A percentile compares a stretch with the other conserved stretches of the same genome.
Evolutionary conservation across 2,113 vertebrate species (phyloP).

Genomic region (Trochalopteron elliotii): DNA sequence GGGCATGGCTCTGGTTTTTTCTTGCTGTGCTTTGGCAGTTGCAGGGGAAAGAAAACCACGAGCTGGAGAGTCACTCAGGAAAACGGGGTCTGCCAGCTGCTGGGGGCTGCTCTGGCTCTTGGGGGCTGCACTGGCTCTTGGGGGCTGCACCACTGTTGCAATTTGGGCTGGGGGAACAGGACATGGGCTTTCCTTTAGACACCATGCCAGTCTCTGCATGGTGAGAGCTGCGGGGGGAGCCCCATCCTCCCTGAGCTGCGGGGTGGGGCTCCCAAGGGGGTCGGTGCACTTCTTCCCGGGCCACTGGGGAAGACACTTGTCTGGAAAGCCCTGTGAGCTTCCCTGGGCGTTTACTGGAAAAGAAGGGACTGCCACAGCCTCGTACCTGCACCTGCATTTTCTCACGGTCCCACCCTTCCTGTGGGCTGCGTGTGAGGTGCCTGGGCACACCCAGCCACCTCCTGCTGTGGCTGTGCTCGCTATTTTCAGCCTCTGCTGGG

Average conservation of each 20-base stretch:
- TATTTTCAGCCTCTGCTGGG: background rate
- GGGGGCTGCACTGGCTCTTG: background rate
- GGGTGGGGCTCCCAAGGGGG: background rate
- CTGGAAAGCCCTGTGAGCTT: accelerated
- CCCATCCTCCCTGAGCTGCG: accelerated
- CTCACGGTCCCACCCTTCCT: conserved; percentile 10
- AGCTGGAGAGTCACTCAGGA: background rate
- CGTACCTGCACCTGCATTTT: background rate
- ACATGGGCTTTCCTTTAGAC: accelerated
- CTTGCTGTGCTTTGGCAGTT: background rate
- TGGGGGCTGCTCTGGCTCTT: background rate
- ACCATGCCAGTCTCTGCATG: accelerated
- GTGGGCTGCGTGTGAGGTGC: background rate
- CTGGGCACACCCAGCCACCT: background rate
- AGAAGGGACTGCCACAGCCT: background rate
- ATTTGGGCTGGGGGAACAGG: background rate
- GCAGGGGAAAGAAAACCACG: background rate
- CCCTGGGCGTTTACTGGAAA: background rate
- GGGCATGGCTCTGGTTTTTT: background rate
- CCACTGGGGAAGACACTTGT: no score
- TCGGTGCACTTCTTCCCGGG: accelerated
- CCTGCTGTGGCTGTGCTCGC: background rate
- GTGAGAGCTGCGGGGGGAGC: background rate
- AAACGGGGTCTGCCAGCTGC: background rate
- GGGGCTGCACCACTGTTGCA: accelerated